Base-by-base conservation (phyloP, 1,140 invertebrate species). In the Neodiprion fabricii region DNA sequence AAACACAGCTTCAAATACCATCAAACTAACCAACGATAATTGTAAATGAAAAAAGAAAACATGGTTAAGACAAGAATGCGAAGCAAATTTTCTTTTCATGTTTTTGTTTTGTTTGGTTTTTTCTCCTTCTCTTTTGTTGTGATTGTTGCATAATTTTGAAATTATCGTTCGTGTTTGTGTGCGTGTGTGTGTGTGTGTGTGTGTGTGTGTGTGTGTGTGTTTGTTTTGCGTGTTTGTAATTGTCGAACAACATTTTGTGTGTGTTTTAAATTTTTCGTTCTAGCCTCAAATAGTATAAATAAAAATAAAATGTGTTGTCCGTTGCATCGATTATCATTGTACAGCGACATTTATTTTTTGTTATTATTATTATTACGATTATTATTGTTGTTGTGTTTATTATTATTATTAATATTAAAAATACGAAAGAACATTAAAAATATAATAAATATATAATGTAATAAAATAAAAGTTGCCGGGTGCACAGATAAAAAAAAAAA, bases 241-340 rank as follows among this genome's bases (percentile, higher is more conserved):
- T 40, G 5, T 40, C 28, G 1, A 40, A 5, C 1, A 40, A 40
- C 28, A 40, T 40, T 40, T 40, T 40, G 1, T 40, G 28, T 40
- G 28, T 40, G 5, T 40, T 40, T 3, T 40, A 40, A 40, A 40
- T 40, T 40, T 40, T 40, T 40, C 28, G 28, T 40, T 40, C 1
- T 40, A 40, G 2, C 28, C 28, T 40, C 5, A 40, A 40, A 40
- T 40, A 3, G 1, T 61, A 61, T 1, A 48, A 68, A 71, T 72
- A 8, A 70, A 72, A 72, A 70, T 72, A 47, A 65, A n/a, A 79
- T 80, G 81, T 75, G 70, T 84, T 83, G 74, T 80, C 69, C 79
- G 78, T 50, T 77, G 75, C 71, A 71, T 77, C 77, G 76, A 78
- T 78, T 74, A 75, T 73, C 75, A 70, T 72, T 81, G 77, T 50